Percentiles rank a stretch among this genome's conserved stretches.
Evolutionary conservation across 2,113 vertebrate genomes (phyloP).

Genomic region (Bucco capensis): DNA sequence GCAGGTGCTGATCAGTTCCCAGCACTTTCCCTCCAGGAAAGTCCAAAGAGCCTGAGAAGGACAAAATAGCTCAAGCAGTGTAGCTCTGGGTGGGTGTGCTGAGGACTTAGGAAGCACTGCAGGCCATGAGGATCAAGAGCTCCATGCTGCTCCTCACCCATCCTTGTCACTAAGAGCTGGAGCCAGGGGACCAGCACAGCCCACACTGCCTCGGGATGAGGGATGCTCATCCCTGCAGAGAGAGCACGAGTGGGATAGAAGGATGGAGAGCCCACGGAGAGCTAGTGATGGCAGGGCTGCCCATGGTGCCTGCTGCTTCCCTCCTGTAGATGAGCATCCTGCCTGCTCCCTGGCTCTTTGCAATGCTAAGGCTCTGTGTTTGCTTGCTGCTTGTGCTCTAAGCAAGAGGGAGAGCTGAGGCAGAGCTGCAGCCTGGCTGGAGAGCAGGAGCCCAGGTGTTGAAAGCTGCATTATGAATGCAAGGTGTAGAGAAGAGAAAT

Average conservation of each 20-base stretch:
- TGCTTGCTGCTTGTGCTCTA: neutral
- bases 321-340: neutral
- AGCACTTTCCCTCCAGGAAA: neutral
- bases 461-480: slow-evolving; percentile 58
- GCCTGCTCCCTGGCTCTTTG: fast-evolving
- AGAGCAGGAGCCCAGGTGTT: neutral
- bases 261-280: neutral
- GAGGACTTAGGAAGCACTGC: fast-evolving
- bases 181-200: no score
- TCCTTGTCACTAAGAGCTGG: neutral
- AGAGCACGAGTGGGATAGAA: neutral
- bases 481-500: slow-evolving; percentile 66
- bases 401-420: neutral
- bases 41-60: neutral
- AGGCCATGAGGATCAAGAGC: fast-evolving
- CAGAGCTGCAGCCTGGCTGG: neutral
- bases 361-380: neutral
- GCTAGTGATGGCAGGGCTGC: fast-evolving
- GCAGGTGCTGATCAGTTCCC: neutral
- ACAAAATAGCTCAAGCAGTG: fast-evolving
- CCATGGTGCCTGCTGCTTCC: neutral
- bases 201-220: fast-evolving
- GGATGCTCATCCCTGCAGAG: neutral
- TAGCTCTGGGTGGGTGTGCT: neutral
- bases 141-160: fast-evolving